Evolutionary conservation across 2,113 vertebrate genomes (phyloP).

Genomic region (Phalacrocorax brasilianus): DNA sequence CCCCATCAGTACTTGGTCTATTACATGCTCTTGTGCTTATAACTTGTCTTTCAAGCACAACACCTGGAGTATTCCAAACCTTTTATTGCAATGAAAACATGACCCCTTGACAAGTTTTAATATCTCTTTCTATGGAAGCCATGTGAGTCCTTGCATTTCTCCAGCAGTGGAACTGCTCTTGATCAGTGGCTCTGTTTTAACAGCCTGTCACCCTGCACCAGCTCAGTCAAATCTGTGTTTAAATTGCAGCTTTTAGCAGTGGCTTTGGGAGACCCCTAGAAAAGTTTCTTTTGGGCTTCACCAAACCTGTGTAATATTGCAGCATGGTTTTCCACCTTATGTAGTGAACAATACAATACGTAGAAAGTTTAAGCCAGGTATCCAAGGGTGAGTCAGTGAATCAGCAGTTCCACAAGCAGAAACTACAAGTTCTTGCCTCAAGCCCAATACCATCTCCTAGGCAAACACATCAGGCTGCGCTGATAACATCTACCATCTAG

Average conservation of each 20-base stretch:
- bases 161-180: neutral
- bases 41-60: neutral
- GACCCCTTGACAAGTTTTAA: neutral
- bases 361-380: neutral
- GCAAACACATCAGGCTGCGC: neutral
- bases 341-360: neutral
- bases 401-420: neutral
- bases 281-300: neutral
- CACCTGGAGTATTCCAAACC: rapidly evolving
- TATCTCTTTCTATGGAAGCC: neutral
- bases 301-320: neutral
- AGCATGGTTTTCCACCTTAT: neutral
- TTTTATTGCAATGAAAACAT: neutral
- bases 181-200: neutral
- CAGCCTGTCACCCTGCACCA: neutral
- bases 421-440: neutral
- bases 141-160: neutral
- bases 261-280: neutral
- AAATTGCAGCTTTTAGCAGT: neutral
- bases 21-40: neutral
- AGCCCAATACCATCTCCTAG: neutral
- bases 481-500: neutral
- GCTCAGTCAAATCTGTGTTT: neutral
- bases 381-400: neutral
- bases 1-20: too few relatives aligned